Base-by-base conservation (phyloP, 2,888 invertebrate species). In the Tolmerus cingulatus region DNA sequence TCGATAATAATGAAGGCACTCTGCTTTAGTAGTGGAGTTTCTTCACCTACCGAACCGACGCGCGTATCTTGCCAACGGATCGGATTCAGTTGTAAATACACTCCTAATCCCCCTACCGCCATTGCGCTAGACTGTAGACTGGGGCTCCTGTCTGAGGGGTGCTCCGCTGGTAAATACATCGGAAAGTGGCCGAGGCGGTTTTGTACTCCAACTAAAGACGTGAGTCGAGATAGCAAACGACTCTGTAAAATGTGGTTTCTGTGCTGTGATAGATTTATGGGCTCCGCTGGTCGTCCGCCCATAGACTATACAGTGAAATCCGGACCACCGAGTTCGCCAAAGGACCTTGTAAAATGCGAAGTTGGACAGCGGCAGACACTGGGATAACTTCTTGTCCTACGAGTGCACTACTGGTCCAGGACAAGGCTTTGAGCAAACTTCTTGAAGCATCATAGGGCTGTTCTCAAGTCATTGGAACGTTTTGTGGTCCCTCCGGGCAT, bases 1-100 rank as follows among this genome's bases (percentile, higher is more conserved):
- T 82, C 81, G 81, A 82, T 82, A 82, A 82, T 82, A 82, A 82
- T 82, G 57, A 82, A 81, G 81, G 81, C 55, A 82, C 81, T 82
- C 43, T 57, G n/a, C 81, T 57, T n/a, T 57, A n/a, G 27, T 16
- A 82, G 81, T 82, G 81, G n/a, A 55, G 81, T 82, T 82, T 34
- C 81, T 55, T 82, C 8, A 82, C 55, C 81, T 82, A 55, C 55
- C 51, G 55, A 30, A 19, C 27, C 46, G 51, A 46, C 43, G n/a
- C n/a, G n/a, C n/a, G 30, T 51, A 23, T 40, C 46, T n/a, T 43
- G 46, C 7, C 46, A 8, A 7, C n/a, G 55, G 43, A 46, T 82
- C 34, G 40, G 27, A 78, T 78, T 43, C 78, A 43, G 43, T 78
- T 78, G 78, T 46, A 78, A 78, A 78, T 78, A 78, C 7, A 78